Evolutionary conservation across 2,888 invertebrate species (phyloP), one percentile per base, ranked within the genome.

Genomic region (Seira ritae): DNA sequence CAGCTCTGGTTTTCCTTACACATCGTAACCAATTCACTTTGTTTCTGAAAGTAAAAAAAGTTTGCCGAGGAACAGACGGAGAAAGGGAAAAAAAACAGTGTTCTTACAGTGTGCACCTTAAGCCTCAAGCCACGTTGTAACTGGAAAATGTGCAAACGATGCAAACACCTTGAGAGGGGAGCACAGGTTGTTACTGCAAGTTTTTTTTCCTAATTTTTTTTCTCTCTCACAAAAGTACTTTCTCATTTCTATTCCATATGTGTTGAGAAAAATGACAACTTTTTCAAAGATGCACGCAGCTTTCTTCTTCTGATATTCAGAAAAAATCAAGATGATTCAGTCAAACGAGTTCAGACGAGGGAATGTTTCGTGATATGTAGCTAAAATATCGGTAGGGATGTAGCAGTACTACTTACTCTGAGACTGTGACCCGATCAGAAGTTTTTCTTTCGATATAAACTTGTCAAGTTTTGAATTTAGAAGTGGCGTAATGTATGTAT

Each of bases 171-270:
- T 31, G 20, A 60, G 65, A 73, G 55, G 62, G 62, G 20, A 65
- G 23, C 67, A 60, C 82, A 77, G 82, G 50, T 70, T 82, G 82
- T 77, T 82, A 82, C 72, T 60, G 68, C 67, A 72, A 82, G 77
- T 72, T 82, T 82, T 74, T 82, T 20, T 20, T 62, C 12, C n/a
- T 2, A 8, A 20, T 62, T 62, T 22, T 62, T 19, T 62, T 8
- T 62, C 19, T 62, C 4, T 55, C 19, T 62, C 4, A 8, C 6
- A 17, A n/a, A 62, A 22, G 62, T 15, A 20, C 20, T 62, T 62
- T 62, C 62, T 62, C 62, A 62, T 62, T 20, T 62, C 22, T n/a
- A 62, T 62, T 62, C 62, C 62, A 62, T 62, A 62, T 62, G 62
- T 62, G 19, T 62, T 4, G 62, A 62, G 62, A 20, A 62, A 22